Conservation (phyloP, 1,140 invertebrate species). For the Rhagoletis zephyria region DNA sequence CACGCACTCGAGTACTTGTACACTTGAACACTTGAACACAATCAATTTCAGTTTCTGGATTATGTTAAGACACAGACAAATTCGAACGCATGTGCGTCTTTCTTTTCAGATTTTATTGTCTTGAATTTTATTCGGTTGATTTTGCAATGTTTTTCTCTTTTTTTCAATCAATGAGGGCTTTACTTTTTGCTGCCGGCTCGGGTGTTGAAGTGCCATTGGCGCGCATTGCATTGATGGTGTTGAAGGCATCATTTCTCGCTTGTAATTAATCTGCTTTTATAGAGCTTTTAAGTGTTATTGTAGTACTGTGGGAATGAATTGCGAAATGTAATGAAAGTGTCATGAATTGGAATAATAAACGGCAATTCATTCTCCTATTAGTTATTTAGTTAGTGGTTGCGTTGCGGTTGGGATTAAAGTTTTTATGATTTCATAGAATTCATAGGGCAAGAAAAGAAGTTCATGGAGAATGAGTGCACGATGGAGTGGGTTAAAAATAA, state of each 20-base stretch:
- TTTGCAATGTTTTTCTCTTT: background rate
- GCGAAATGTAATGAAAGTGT: conserved; percentile 44
- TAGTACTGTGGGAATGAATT: conserved; percentile 25
- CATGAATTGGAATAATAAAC: conserved; percentile 12
- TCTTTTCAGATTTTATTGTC: conserved; percentile 12
- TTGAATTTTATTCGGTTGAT: background rate
- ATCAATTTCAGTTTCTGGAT: conserved; percentile 33
- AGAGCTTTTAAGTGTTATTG: conserved; percentile 40
- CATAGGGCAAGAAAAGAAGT: background rate
- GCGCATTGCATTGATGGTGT: background rate
- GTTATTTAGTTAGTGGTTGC: background rate
- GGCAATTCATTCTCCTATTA: background rate
- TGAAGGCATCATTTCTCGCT: conserved; percentile 35
- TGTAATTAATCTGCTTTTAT: conserved; percentile 50
- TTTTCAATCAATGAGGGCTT: background rate
- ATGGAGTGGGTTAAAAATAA: too few relatives aligned
- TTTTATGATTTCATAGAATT: conserved; percentile 13
- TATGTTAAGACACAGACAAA: background rate
- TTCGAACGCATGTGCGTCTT: background rate
- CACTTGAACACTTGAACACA: conserved; percentile 43
- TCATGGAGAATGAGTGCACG: background rate
- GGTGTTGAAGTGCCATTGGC: background rate
- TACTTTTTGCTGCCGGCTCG: background rate
- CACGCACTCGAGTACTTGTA: background rate
- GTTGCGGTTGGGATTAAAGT: conserved; percentile 10